Evolutionary conservation across 1,140 invertebrate genomes (phyloP), one percentile per base, ranked within the genome.

Genomic region (Popillia japonica): DNA sequence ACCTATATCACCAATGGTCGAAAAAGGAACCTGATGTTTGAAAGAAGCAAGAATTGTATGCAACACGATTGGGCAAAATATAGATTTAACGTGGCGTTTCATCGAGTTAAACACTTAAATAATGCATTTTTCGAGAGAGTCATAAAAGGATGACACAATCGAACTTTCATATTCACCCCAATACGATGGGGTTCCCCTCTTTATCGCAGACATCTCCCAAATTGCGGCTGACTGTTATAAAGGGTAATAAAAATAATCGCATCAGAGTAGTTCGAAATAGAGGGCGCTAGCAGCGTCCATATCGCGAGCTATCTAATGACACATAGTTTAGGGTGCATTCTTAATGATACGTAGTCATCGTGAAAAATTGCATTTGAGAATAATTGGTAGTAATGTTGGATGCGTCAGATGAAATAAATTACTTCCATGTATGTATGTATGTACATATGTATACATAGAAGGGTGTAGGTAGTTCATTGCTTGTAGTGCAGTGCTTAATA

Each of bases 321-420:
- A 55, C 48, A 55, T 55, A 55, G 6, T n/a, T 55, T 7, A 55
- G 48, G 48, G 48, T 55, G 48, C 48, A 55, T 55, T 14, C 17
- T 55, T 55, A 55, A 55, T 55, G 48, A 55, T 17, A 55, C 48
- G 27, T 34, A 55, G 48, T 55, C 48, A 55, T 55, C 48, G 48
- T 55, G 48, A n/a, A 55, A 55, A 55, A 55, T 55, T 55, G 48
- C 17, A 55, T 55, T 55, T n/a, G 48, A 17, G 11, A 55, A 17
- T 55, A 55, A 55, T 55, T 55, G 48, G 27, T 34, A 55, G 48
- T 55, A n/a, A 14, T 17, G 11, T 55, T 55, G 48, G 17, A 55
- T 55, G 14, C 14, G 48, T 55, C 14, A 55, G 14, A 55, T 55
- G 11, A 17, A n/a, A 55, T 55, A 55, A n/a, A 55, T 55, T 55